Evolutionary conservation across 2,888 invertebrate species (phyloP).

Genomic region (Limenitis arthemis): DNA sequence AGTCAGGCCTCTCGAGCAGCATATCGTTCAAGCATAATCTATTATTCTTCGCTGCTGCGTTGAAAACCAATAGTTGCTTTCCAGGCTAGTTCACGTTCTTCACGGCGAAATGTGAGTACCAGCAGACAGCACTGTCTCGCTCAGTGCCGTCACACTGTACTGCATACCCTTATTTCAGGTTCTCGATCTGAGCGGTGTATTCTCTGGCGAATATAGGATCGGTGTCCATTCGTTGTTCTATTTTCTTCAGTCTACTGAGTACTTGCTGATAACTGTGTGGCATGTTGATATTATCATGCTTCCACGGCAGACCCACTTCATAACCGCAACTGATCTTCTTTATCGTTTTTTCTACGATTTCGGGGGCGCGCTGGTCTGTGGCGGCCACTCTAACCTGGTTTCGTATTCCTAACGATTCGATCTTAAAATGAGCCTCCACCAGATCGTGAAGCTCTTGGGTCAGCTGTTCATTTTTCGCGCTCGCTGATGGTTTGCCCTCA

Average conservation of each 20-base stretch:
- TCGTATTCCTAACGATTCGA: too few species aligned
- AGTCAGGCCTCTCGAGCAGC: constrained; percentile 7
- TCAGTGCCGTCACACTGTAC: not conserved
- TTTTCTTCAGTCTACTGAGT: not conserved
- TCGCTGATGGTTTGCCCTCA: too few species aligned
- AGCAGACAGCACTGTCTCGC: not conserved
- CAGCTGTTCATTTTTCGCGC: too few species aligned
- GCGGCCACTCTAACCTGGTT: too few species aligned
- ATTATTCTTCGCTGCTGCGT: constrained; percentile 15
- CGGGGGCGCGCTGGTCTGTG: too few species aligned
- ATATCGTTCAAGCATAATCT: constrained; percentile 13
- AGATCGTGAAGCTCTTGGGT: too few species aligned
- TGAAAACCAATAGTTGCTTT: constrained; percentile 16
- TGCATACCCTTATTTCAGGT: constrained; percentile 12
- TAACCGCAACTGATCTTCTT: too few species aligned
- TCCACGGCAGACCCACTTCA: not conserved
- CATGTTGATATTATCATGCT: not conserved
- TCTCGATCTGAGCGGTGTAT: not conserved
- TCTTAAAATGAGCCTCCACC: too few species aligned
- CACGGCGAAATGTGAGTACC: constrained; percentile 22
- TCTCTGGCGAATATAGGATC: too few species aligned
- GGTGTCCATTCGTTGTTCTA: not conserved
- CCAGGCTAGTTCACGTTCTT: constrained; percentile 15
- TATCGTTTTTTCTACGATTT: too few species aligned
- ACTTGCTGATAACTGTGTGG: not conserved